These are phyloP conservation scores for Cryptus viduatorius DNA, from an alignment of 2,888 invertebrate species.

Conservation along the genomic window DNA sequence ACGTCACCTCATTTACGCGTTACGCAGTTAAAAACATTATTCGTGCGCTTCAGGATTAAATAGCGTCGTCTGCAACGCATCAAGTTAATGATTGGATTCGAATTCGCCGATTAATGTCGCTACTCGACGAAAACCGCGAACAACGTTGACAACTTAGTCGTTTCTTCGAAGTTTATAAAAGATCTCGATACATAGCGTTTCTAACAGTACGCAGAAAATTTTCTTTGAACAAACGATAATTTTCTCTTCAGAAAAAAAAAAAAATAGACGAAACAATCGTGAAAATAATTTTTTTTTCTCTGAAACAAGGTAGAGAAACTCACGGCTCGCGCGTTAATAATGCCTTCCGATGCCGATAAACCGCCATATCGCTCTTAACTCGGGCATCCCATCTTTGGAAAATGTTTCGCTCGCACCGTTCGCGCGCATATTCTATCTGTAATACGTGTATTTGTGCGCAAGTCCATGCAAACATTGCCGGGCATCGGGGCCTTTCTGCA, in stretches of 20 bases:
- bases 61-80: too few relatives aligned
- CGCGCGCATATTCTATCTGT: conserved; percentile 23
- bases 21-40: too few relatives aligned
- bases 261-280: not conserved
- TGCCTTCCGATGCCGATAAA: conserved; percentile 41
- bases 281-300: not conserved
- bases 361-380: conserved; percentile 61
- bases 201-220: too few relatives aligned
- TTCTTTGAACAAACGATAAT: not conserved
- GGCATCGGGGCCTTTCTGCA: conserved; percentile 60
- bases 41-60: too few relatives aligned
- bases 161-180: too few relatives aligned
- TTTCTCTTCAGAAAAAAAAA: not conserved
- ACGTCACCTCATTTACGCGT: too few relatives aligned
- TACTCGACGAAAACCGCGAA: too few relatives aligned
- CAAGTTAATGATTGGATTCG: too few relatives aligned
- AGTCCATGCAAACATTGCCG: conserved; percentile 25
- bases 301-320: not conserved
- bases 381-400: conserved; percentile 68
- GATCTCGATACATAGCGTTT: too few relatives aligned
- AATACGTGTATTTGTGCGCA: not conserved
- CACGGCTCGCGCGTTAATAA: conserved; percentile 22
- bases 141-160: too few relatives aligned
- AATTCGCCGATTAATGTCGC: too few relatives aligned
- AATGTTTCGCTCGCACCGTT: conserved; percentile 40